Conservation (phyloP, 2,888 invertebrate species). For the Elegia similella region DNA sequence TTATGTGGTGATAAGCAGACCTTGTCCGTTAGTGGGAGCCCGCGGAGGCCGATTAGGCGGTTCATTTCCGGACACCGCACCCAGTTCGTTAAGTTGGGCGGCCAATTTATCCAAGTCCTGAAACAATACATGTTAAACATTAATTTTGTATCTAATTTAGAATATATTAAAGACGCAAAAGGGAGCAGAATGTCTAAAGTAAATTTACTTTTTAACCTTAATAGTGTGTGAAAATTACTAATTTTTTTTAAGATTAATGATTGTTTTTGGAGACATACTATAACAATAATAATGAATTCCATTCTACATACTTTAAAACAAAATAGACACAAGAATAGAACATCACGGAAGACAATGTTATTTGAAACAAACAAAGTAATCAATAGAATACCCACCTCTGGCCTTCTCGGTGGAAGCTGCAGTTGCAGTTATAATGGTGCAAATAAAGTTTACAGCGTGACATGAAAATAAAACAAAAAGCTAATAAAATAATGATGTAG, state of each 20-base stretch:
- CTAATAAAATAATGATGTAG: conserved; percentile 51
- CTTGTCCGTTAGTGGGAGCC: conserved; percentile 75
- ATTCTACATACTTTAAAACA: not conserved
- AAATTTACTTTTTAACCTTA: no score
- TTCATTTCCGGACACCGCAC: conserved; percentile 88
- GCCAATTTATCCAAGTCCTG: conserved; percentile 98
- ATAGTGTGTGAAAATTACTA: no score
- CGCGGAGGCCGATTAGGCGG: conserved; percentile 79
- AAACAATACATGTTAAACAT: conserved; percentile 33
- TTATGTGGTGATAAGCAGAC: conserved; percentile 34
- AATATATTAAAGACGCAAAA: no score
- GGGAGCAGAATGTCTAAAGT: no score
- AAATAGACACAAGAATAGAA: conserved; percentile 16
- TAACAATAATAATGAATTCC: no score
- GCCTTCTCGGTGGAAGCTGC: conserved; percentile 93
- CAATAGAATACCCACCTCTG: conserved; percentile 87
- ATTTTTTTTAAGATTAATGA: no score
- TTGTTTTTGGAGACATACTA: no score
- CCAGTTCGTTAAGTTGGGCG: conserved; percentile 96
- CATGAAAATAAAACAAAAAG: conserved; percentile 75
- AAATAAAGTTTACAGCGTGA: conserved; percentile 78
- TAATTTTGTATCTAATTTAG: no score
- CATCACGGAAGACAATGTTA: conserved; percentile 17
- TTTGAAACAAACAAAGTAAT: conserved; percentile 19
- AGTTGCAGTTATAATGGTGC: conserved; percentile 63